Percentiles rank a stretch among this genome's conserved stretches.
Evolutionary conservation across 2,797 vertebrate species (phyloP).

Genomic region (Platalea minor): DNA sequence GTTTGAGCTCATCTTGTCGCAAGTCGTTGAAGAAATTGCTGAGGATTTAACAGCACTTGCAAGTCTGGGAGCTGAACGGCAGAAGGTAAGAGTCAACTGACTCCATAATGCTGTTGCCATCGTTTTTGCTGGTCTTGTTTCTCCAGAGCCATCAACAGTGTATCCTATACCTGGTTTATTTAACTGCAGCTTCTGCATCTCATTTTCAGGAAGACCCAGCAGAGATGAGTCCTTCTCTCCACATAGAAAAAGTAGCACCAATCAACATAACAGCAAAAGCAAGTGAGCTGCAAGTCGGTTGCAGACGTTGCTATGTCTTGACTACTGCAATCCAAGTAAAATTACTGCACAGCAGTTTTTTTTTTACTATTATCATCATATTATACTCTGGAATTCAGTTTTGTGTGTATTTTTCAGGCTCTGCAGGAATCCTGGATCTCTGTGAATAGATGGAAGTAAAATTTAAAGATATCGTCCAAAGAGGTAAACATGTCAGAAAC

Average conservation of each 20-base stretch:
- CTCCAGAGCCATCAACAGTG: neutral
- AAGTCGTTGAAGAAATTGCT: neutral
- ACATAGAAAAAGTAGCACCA: neutral
- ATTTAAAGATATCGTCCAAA: constrained; percentile 11
- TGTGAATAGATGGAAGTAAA: neutral
- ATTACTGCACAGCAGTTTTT: neutral
- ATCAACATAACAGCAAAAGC: neutral
- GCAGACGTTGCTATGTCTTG: neutral
- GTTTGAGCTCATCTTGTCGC: neutral
- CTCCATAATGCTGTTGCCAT: neutral
- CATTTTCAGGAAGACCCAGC: neutral
- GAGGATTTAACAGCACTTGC: neutral
- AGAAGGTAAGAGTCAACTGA: neutral
- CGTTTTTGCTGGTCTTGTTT: neutral
- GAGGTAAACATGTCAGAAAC: constrained; percentile 51
- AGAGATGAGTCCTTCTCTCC: neutral
- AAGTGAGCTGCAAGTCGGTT: neutral
- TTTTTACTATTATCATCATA: neutral
- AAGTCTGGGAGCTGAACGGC: neutral
- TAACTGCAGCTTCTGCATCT: neutral
- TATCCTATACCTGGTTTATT: neutral
- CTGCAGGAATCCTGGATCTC: constrained; percentile 15
- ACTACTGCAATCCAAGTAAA: neutral
- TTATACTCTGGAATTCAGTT: neutral
- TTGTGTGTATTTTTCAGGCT: neutral